Evolutionary conservation across 2,888 invertebrate genomes (phyloP).

Genomic region (Agapetus fuscipes): DNA sequence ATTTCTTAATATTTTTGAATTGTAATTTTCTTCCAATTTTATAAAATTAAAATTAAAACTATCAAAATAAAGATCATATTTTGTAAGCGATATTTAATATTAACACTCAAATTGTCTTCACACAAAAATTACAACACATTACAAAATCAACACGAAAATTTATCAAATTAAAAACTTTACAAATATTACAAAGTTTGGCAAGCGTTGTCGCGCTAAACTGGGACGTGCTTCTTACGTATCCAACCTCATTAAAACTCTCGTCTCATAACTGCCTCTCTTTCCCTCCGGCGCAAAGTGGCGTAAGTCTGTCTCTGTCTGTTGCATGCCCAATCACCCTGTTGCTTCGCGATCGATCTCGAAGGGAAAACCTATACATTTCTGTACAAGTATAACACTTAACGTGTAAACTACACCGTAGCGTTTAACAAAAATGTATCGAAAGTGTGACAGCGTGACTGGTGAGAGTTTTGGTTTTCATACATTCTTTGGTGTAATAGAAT

Average conservation of each 20-base stretch:
- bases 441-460: too few relatives aligned
- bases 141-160: neutral
- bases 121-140: neutral
- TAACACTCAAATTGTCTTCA: neutral
- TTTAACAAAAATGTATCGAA: too few relatives aligned
- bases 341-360: neutral
- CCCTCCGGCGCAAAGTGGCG: conserved; percentile 1
- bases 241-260: conserved; percentile 12
- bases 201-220: neutral
- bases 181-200: neutral
- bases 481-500: too few relatives aligned
- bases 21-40: too few relatives aligned
- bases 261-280: conserved; percentile 1
- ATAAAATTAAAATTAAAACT: too few relatives aligned
- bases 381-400: too few relatives aligned
- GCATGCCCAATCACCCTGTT: neutral
- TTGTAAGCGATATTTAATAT: neutral
- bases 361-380: neutral
- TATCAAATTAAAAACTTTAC: neutral
- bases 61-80: neutral
- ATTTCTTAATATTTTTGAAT: too few relatives aligned
- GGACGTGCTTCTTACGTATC: conserved; percentile 16
- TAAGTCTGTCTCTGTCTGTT: neutral
- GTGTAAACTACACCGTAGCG: too few relatives aligned
- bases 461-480: too few relatives aligned